phyloP scores from a whole-genome alignment of 1,140 invertebrate genomes.

The Delia radicum region DNA sequence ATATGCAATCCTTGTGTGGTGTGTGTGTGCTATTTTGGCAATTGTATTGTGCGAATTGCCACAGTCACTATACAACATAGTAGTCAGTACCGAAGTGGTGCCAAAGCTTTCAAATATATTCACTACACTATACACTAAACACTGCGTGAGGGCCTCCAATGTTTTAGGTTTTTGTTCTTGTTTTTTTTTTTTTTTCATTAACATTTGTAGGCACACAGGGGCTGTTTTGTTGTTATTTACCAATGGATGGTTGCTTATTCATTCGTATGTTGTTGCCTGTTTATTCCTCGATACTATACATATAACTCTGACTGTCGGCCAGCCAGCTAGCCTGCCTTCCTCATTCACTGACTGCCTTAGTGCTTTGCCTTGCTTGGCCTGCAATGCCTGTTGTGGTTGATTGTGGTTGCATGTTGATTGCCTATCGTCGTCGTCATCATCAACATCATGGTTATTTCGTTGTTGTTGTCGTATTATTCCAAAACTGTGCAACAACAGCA shows the following conservation, averaged over 20 bases:
- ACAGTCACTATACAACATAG: background rate
- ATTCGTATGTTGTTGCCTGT: background rate
- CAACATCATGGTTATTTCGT: background rate
- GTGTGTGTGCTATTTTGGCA: background rate
- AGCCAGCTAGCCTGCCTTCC: background rate
- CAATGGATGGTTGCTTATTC: background rate
- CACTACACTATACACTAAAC: background rate
- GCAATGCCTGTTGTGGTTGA: slow-evolving; percentile 8
- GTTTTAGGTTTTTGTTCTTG: background rate
- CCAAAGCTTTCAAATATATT: background rate
- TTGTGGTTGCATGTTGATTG: slow-evolving; percentile 23
- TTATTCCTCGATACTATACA: background rate
- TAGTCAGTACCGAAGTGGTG: background rate
- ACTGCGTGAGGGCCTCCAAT: background rate
- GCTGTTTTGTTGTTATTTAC: background rate
- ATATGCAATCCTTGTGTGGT: background rate
- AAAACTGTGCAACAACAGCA: background rate
- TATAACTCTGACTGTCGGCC: background rate
- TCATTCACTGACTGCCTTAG: background rate
- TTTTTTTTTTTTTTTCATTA: background rate
- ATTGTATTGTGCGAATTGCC: background rate
- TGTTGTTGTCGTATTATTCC: too few relatives aligned
- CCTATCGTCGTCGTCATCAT: slow-evolving; percentile 2
- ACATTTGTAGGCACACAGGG: background rate
- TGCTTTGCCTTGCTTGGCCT: background rate